Percentiles rank a stretch among this genome's conserved stretches.
phyloP scores from a whole-genome alignment of 2,113 vertebrate genomes.

The Procapra przewalskii region DNA sequence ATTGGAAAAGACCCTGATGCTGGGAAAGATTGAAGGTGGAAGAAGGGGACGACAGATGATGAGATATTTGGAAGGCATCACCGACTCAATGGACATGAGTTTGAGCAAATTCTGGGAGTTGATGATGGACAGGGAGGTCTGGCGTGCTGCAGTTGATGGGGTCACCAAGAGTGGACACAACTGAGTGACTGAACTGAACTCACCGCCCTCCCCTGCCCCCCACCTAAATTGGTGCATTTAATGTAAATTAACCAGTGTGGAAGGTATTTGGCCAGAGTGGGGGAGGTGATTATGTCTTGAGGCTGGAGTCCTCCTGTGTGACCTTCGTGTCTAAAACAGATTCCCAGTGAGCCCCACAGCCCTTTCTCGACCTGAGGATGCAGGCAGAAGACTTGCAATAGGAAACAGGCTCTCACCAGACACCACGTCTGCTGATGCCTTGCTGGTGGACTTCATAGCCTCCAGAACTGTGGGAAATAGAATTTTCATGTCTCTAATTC shows the following conservation, averaged over 20 bases:
- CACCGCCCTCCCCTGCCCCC: accelerated
- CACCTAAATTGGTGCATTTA: neutral
- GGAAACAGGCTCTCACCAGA: neutral
- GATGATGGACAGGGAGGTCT: neutral
- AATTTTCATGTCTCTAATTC: neutral
- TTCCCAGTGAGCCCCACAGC: neutral
- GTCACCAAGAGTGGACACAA: neutral
- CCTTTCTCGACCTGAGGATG: neutral
- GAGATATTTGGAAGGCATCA: neutral
- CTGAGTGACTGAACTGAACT: neutral
- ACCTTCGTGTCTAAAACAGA: neutral
- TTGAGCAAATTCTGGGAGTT: neutral
- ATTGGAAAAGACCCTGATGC: neutral
- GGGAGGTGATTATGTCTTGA: neutral
- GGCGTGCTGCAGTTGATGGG: neutral
- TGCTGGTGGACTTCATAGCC: neutral
- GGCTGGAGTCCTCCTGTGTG: neutral
- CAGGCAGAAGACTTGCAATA: neutral
- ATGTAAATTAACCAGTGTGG: neutral
- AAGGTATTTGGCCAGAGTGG: neutral
- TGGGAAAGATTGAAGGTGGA: neutral
- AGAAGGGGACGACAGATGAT: neutral
- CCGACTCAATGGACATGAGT: neutral
- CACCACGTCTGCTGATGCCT: neutral
- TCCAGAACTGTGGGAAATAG: neutral